These are phyloP conservation scores for Orthosia gracilis DNA, from an alignment of 2,888 invertebrate genomes.

Conservation along the genomic window DNA sequence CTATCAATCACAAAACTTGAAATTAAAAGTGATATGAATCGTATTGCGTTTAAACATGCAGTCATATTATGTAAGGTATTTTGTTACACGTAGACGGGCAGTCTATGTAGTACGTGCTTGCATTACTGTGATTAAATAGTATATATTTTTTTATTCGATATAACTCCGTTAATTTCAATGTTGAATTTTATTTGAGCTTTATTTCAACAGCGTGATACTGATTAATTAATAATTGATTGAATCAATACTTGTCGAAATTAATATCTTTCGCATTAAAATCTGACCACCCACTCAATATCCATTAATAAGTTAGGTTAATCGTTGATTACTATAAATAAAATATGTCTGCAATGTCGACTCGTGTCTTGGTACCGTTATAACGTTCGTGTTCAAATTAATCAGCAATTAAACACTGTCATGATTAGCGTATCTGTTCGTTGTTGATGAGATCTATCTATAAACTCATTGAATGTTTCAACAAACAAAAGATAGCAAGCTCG, in stretches of 20 bases:
- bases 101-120: background rate
- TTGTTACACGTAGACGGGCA: constrained; percentile 3
- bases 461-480: constrained; percentile 46
- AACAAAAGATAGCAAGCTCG: constrained; percentile 25
- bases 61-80: background rate
- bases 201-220: constrained; percentile 27
- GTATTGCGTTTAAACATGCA: constrained; percentile 8
- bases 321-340: constrained; percentile 29
- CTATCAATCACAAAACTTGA: constrained; percentile 3
- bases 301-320: constrained; percentile 43
- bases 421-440: constrained; percentile 55
- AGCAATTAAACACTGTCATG: constrained; percentile 53
- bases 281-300: constrained; percentile 27
- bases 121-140: background rate
- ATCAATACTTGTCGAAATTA: constrained; percentile 37
- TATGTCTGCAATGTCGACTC: constrained; percentile 17
- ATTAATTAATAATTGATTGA: constrained; percentile 28
- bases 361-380: constrained; percentile 15
- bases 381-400: constrained; percentile 37
- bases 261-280: constrained; percentile 40
- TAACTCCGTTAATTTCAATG: constrained; percentile 1
- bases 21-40: constrained; percentile 11
- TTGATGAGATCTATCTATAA: constrained; percentile 50
- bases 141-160: background rate
- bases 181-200: constrained; percentile 20